Conservation (phyloP, 2,113 vertebrate genomes). For the Embiotoca jacksoni region DNA sequence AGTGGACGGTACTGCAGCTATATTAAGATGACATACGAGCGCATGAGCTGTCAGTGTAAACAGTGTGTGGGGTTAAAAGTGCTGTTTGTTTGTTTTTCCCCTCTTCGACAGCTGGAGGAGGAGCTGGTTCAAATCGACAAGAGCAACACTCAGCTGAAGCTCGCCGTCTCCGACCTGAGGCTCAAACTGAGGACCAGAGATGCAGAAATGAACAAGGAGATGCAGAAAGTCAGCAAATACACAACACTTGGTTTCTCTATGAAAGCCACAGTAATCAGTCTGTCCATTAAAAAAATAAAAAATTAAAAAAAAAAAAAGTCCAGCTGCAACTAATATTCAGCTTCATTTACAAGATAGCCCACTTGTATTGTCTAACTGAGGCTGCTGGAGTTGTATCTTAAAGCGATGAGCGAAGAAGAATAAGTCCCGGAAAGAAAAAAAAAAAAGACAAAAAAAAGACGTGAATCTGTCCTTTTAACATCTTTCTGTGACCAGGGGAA, state of each 20-base stretch:
- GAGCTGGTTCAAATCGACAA: conserved; percentile 87
- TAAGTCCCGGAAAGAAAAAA: neutral
- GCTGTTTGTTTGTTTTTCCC: neutral
- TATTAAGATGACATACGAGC: no score
- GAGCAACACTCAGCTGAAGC: conserved; percentile 87
- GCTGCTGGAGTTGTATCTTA: neutral
- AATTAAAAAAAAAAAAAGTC: no score
- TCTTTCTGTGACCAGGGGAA: conserved; percentile 81
- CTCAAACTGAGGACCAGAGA: conserved; percentile 87
- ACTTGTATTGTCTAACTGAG: no score
- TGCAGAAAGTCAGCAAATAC: conserved; percentile 84
- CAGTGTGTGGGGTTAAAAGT: neutral
- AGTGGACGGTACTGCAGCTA: no score
- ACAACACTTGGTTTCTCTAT: neutral
- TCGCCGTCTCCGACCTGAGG: conserved; percentile 85
- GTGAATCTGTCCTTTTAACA: neutral
- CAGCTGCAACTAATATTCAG: no score
- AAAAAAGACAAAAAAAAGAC: neutral
- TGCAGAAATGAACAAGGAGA: conserved; percentile 86
- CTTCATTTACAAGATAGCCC: no score
- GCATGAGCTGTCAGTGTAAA: neutral
- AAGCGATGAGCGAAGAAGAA: no score
- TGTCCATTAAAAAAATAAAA: no score
- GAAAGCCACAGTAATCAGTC: neutral
- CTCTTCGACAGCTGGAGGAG: conserved; percentile 86